Percentiles rank a stretch among this genome's conserved stretches.
Conservation (phyloP, 2,797 vertebrate species). For the Paramormyrops hopkinsi region DNA sequence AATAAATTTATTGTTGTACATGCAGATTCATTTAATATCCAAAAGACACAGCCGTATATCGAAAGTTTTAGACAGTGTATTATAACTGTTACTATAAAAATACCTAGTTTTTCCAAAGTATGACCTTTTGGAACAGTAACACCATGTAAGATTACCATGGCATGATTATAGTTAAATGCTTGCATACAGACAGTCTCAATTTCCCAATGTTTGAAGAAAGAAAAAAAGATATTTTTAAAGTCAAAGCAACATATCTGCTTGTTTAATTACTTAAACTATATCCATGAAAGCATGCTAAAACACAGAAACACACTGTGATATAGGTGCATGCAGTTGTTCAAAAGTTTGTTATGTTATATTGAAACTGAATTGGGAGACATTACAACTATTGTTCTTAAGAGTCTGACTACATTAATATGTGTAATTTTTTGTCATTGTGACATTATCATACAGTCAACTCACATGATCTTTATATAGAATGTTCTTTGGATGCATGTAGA, state of each 20-base stretch:
- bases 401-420: neutral
- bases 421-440: neutral
- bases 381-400: neutral
- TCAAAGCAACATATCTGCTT: neutral
- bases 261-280: constrained; percentile 13
- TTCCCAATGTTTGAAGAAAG: neutral
- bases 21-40: neutral
- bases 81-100: constrained; percentile 2
- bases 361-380: neutral
- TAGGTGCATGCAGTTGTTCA: neutral
- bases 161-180: neutral
- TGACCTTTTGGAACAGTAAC: neutral
- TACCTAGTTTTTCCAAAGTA: neutral
- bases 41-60: neutral
- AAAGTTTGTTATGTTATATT: neutral
- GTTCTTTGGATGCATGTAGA: neutral
- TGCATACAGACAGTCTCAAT: neutral
- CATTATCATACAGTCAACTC: neutral
- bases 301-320: neutral
- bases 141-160: neutral
- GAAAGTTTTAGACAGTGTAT: constrained; percentile 7
- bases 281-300: constrained; percentile 14
- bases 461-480: neutral
- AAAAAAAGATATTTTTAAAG: neutral
- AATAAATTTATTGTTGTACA: neutral